These are phyloP conservation scores for Leucophora obtusa DNA, from an alignment of 2,888 invertebrate species.

Conservation along the genomic window DNA sequence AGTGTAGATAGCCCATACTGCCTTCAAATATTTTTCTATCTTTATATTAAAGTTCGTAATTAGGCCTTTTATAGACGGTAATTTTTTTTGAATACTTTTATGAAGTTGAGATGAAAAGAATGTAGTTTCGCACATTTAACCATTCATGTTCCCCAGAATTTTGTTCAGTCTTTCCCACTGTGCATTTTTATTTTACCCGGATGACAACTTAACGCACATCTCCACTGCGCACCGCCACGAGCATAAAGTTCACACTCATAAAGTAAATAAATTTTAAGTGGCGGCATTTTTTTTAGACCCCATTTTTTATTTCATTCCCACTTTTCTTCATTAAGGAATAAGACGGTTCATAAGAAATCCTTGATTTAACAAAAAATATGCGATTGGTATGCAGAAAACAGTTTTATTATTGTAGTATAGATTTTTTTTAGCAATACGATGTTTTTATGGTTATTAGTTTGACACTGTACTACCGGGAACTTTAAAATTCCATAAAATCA, in stretches of 20 bases:
- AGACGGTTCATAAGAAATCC: slow-evolving; percentile 48
- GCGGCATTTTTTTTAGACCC: slow-evolving; percentile 39
- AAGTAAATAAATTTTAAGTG: slow-evolving; percentile 64
- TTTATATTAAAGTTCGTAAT: too few species aligned
- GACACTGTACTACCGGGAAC: slow-evolving; percentile 52
- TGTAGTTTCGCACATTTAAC: too few species aligned
- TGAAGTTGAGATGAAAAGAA: too few species aligned
- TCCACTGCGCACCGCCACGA: slow-evolving; percentile 35
- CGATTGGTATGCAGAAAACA: slow-evolving; percentile 5
- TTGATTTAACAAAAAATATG: slow-evolving; percentile 36
- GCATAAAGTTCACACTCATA: slow-evolving; percentile 66
- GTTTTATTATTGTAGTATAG: slow-evolving; percentile 6
- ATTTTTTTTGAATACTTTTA: too few species aligned
- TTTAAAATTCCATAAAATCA: slow-evolving; percentile 33
- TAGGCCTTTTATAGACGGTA: too few species aligned
- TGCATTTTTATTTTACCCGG: not conserved
- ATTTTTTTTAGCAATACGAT: slow-evolving; percentile 22
- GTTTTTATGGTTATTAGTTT: slow-evolving; percentile 62
- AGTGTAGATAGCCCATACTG: too few species aligned
- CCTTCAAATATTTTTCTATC: too few species aligned
- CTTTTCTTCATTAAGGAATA: slow-evolving; percentile 24
- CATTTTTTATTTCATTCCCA: not conserved
- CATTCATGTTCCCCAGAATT: too few species aligned
- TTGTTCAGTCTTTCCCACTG: too few species aligned
- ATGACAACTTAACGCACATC: slow-evolving; percentile 6